Conservation (phyloP, 2,888 invertebrate genomes). For the Vanessa cardui region DNA sequence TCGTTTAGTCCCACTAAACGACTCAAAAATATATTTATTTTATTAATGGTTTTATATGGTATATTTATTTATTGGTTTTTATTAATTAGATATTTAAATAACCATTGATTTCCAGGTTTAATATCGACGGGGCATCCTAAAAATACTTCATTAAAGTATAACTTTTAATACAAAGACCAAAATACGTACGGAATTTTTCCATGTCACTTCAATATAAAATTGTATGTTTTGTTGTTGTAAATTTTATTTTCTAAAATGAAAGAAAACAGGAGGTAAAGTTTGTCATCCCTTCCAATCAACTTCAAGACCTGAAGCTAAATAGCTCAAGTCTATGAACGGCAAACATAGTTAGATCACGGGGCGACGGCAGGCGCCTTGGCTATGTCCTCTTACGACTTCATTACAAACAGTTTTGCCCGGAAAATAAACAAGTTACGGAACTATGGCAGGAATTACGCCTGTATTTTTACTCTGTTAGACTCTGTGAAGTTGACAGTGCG, state of each 20-base stretch:
- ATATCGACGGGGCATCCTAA: too few species aligned
- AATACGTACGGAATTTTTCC: too few species aligned
- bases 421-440: slow-evolving; percentile 39
- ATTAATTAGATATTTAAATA: too few species aligned
- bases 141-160: too few species aligned
- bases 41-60: too few species aligned
- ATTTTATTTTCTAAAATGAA: neutral
- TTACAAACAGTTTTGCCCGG: slow-evolving; percentile 40
- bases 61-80: too few species aligned
- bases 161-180: too few species aligned
- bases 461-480: slow-evolving; percentile 33
- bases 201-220: too few species aligned
- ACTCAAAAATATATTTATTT: too few species aligned
- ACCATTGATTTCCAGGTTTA: too few species aligned
- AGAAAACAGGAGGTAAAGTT: neutral
- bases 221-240: too few species aligned
- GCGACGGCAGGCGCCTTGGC: slow-evolving; percentile 33
- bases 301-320: slow-evolving; percentile 18
- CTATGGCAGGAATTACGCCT: slow-evolving; percentile 35
- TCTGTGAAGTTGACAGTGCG: slow-evolving; percentile 18
- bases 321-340: slow-evolving; percentile 45
- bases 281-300: slow-evolving; percentile 17
- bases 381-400: slow-evolving; percentile 38
- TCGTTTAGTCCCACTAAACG: too few species aligned
- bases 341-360: slow-evolving; percentile 51